Evolutionary conservation across 2,797 vertebrate genomes (phyloP).

Genomic region (Rhodeus uyekii): DNA sequence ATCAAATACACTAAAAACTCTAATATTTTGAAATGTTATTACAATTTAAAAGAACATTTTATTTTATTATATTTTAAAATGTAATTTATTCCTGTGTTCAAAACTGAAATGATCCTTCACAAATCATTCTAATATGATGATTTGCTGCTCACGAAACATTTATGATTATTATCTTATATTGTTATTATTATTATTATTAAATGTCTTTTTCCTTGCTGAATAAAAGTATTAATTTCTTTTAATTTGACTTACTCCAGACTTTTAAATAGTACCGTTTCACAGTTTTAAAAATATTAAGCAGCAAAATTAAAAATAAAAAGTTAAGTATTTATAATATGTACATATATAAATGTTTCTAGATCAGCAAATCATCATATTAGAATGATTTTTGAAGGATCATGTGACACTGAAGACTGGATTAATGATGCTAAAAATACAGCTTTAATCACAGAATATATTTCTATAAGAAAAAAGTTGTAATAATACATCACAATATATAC

Average conservation of each 20-base stretch:
- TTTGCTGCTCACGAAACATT: background rate
- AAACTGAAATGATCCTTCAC: background rate
- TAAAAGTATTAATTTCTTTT: background rate
- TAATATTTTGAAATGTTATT: background rate
- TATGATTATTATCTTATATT: background rate
- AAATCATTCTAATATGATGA: background rate
- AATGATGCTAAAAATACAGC: background rate
- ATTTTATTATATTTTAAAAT: background rate
- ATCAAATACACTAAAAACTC: background rate
- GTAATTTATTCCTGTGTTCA: background rate
- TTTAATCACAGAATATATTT: background rate
- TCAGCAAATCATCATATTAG: background rate
- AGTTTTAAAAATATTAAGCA: background rate
- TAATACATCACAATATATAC: background rate
- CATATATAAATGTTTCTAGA: background rate
- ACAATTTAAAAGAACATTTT: background rate
- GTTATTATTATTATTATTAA: background rate
- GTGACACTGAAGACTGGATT: background rate
- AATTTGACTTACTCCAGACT: background rate
- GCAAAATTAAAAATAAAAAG: too few species aligned
- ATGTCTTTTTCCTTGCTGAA: background rate
- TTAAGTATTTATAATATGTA: too few species aligned
- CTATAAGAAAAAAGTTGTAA: background rate
- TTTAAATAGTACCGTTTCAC: background rate
- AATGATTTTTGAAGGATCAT: background rate